Percentiles rank a stretch among this genome's conserved stretches.
These are phyloP conservation scores for Hippocampus kuda DNA, from an alignment of 2,797 vertebrate genomes.

Conservation along the genomic window DNA sequence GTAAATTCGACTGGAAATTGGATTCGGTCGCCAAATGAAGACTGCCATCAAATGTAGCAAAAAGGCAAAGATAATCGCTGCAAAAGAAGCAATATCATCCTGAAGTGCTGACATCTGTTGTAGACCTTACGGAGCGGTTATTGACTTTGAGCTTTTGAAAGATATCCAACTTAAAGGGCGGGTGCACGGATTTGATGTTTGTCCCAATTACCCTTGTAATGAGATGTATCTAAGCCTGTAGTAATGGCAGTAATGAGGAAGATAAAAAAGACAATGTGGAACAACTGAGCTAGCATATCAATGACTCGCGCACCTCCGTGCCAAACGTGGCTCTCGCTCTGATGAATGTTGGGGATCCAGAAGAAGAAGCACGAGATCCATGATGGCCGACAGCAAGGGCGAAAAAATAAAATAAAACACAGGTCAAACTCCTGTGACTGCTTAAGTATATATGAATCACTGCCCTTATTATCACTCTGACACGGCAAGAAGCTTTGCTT, in stretches of 20 bases:
- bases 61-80: conserved; percentile 28
- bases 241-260: conserved; percentile 86
- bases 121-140: conserved; percentile 41
- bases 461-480: conserved; percentile 68
- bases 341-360: conserved; percentile 51
- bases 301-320: conserved; percentile 74
- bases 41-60: conserved; percentile 35
- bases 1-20: conserved; percentile 34
- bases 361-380: conserved; percentile 59
- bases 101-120: conserved; percentile 52
- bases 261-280: conserved; percentile 75
- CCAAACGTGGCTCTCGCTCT: conserved; percentile 53
- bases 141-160: conserved; percentile 61
- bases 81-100: conserved; percentile 35
- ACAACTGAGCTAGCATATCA: conserved; percentile 83
- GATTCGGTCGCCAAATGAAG: conserved; percentile 34
- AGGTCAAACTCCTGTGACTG: conserved; percentile 61
- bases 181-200: conserved; percentile 70
- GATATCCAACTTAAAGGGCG: conserved; percentile 69
- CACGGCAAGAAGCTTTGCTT: conserved; percentile 60
- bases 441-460: conserved; percentile 75
- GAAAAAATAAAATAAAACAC: conserved; percentile 79
- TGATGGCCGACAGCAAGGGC: conserved; percentile 73
- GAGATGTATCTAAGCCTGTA: conserved; percentile 76
- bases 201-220: conserved; percentile 91